phyloP scores from a whole-genome alignment of 2,797 vertebrate species.

The Orestias chungarensis region DNA sequence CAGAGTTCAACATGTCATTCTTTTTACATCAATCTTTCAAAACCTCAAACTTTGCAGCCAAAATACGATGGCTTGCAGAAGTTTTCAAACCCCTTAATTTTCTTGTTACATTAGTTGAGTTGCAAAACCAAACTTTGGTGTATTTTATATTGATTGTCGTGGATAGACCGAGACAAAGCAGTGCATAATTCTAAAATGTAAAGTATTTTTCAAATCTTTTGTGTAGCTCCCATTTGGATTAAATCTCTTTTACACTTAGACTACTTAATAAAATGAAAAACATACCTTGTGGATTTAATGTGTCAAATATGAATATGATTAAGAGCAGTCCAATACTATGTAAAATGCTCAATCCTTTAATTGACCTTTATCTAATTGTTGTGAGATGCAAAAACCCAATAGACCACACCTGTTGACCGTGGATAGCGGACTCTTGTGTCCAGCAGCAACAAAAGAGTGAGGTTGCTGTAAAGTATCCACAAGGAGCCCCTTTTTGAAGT shows the following conservation, averaged over 20 bases:
- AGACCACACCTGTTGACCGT: slow-evolving; percentile 75
- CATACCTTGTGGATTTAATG: neutral
- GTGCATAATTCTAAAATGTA: neutral
- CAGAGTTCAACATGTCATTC: slow-evolving; percentile 11
- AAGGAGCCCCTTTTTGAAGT: slow-evolving; percentile 73
- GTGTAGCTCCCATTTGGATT: neutral
- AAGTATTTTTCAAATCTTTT: neutral
- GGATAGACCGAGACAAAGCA: no score
- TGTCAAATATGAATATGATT: neutral
- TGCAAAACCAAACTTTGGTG: no score
- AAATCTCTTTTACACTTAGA: neutral
- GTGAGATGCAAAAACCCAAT: slow-evolving; percentile 39
- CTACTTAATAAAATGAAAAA: neutral
- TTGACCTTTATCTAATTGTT: slow-evolving; percentile 22
- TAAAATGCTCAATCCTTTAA: slow-evolving; percentile 16
- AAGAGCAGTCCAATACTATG: neutral
- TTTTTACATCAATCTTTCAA: neutral
- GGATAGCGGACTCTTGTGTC: slow-evolving; percentile 64
- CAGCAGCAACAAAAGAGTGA: slow-evolving; percentile 62
- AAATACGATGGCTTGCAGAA: neutral
- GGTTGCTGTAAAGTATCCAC: slow-evolving; percentile 69
- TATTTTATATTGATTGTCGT: neutral
- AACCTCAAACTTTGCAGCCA: neutral
- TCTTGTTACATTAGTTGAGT: no score
- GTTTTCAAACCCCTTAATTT: neutral